Percentiles rank a stretch among this genome's conserved stretches.
Evolutionary conservation across 2,888 invertebrate species (phyloP).

Genomic region (Drosophila tripunctata): DNA sequence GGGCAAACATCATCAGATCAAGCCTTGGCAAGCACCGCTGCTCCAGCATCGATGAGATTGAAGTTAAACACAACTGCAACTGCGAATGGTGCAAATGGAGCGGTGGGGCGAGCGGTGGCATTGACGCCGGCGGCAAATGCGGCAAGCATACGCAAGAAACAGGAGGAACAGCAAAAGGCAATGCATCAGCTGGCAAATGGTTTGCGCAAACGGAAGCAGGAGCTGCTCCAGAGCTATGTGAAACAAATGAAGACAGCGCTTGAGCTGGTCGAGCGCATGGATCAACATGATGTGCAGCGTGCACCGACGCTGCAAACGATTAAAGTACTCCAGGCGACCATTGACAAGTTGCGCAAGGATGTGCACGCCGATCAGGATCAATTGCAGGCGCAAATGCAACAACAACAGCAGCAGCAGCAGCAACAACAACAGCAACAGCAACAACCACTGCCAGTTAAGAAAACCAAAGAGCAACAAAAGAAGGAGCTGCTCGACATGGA

Average conservation of each 20-base stretch:
- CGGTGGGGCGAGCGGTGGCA: constrained; percentile 27
- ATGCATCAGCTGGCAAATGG: constrained; percentile 91
- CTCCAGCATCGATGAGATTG: constrained; percentile 67
- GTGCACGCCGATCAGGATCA: constrained; percentile 84
- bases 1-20: constrained; percentile 44
- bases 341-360: constrained; percentile 86
- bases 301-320: constrained; percentile 91
- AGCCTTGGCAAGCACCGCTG: constrained; percentile 55
- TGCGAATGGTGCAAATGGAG: constrained; percentile 86
- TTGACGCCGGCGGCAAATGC: constrained; percentile 87
- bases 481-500: constrained; percentile 96
- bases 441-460: constrained; percentile 84
- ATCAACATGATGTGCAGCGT: constrained; percentile 89
- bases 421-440: constrained; percentile 34
- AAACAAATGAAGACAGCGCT: constrained; percentile 93
- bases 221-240: constrained; percentile 94
- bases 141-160: constrained; percentile 89
- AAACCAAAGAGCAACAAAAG: constrained; percentile 92
- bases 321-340: constrained; percentile 92
- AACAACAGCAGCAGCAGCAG: constrained; percentile 62
- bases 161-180: constrained; percentile 90
- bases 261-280: constrained; percentile 91
- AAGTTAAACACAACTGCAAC: constrained; percentile 61
- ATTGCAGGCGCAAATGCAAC: constrained; percentile 83
- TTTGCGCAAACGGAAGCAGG: constrained; percentile 93